Conservation (phyloP, 2,888 invertebrate genomes). For the Apodemia hepburni region DNA sequence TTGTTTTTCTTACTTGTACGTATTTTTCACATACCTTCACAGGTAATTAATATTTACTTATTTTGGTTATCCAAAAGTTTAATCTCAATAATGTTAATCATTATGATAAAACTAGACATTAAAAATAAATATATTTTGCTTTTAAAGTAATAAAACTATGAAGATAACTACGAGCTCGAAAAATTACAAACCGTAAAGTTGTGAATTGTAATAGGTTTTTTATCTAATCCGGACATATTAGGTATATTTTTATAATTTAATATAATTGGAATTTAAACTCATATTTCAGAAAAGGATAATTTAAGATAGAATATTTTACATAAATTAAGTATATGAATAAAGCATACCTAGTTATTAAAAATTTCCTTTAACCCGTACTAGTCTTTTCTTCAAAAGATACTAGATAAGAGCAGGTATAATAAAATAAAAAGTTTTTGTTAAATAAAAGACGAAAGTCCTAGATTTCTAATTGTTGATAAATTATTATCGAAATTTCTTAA, state of each 20-base stretch:
- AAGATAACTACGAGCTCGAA: background rate
- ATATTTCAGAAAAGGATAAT: background rate
- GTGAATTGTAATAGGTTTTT: background rate
- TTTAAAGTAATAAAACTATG: background rate
- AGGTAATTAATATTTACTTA: slow-evolving; percentile 5
- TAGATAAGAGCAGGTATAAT: too few species aligned
- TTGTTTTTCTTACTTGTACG: background rate
- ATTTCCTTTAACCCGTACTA: too few species aligned
- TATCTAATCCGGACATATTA: background rate
- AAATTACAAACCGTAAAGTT: background rate
- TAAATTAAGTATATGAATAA: too few species aligned
- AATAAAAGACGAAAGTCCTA: too few species aligned
- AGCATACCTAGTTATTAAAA: too few species aligned
- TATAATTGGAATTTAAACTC: background rate
- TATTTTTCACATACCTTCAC: background rate
- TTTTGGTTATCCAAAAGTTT: background rate
- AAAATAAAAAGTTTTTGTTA: too few species aligned
- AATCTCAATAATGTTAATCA: background rate
- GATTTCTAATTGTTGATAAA: too few species aligned
- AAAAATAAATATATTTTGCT: background rate
- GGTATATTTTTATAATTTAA: background rate
- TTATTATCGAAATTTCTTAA: too few species aligned
- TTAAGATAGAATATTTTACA: too few species aligned
- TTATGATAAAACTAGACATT: background rate
- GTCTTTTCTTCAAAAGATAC: too few species aligned